Percentiles rank a stretch among this genome's conserved stretches.
Conservation (phyloP, 2,888 invertebrate species). For the Apotomis betuletana region DNA sequence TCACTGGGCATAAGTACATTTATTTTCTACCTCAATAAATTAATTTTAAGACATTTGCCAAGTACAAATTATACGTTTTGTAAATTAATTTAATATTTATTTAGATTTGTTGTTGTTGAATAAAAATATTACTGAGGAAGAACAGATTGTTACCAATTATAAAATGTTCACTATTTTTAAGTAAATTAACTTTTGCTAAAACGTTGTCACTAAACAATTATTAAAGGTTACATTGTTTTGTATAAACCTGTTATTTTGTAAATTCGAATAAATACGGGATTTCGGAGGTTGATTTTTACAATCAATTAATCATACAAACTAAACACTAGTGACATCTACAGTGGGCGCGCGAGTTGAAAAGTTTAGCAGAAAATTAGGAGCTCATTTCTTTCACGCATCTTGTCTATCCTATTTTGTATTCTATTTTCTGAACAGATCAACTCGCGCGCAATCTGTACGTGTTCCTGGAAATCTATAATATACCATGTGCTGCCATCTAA, state of each 20-base stretch:
- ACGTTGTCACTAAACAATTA: not conserved
- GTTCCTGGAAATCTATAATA: not conserved
- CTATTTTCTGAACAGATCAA: not conserved
- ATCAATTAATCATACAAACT: not conserved
- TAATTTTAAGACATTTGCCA: constrained; percentile 3
- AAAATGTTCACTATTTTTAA: not conserved
- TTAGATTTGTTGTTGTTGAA: not conserved
- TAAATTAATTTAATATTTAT: not conserved
- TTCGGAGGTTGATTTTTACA: not conserved
- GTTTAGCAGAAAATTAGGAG: not conserved
- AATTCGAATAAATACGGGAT: not conserved
- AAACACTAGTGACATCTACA: constrained; percentile 5
- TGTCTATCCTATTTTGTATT: too few relatives aligned
- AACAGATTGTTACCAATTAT: not conserved
- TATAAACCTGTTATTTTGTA: not conserved
- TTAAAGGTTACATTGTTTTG: not conserved
- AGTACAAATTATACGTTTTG: not conserved
- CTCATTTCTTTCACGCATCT: not conserved
- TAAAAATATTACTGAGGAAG: not conserved
- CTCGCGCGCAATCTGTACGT: not conserved
- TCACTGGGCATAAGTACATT: constrained; percentile 27
- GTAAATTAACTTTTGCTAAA: not conserved
- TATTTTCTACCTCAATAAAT: constrained; percentile 14
- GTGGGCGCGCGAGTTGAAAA: constrained; percentile 1
- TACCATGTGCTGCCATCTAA: constrained; percentile 36